These are phyloP conservation scores for Eumacrocentrus americanus DNA, from an alignment of 2,888 invertebrate species.

Conservation along the genomic window DNA sequence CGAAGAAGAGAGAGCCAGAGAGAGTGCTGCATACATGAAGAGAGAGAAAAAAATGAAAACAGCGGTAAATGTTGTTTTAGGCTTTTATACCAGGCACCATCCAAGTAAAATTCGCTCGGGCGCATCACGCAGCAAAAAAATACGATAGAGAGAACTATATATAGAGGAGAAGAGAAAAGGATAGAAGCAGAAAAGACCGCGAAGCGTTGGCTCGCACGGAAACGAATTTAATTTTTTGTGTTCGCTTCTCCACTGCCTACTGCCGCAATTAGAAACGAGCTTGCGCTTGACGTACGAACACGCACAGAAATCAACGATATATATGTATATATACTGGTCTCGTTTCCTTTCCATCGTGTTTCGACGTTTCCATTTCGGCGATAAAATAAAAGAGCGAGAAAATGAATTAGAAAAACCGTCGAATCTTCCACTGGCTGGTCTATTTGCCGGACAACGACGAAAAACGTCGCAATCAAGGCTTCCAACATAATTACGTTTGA, in stretches of 20 bases:
- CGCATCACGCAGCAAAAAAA: constrained; percentile 21
- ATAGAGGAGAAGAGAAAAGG: constrained; percentile 7
- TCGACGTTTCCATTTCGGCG: constrained; percentile 26
- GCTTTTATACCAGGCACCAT: constrained; percentile 40
- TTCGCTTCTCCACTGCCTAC: constrained; percentile 27
- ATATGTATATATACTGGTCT: constrained; percentile 12
- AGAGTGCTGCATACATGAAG: constrained; percentile 18
- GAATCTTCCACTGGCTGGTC: neutral
- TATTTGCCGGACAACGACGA: neutral
- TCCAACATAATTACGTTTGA: neutral
- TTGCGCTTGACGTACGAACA: constrained; percentile 39
- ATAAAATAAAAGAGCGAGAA: constrained; percentile 18
- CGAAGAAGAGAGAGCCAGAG: constrained; percentile 20
- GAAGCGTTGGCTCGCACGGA: constrained; percentile 27
- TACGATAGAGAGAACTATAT: constrained; percentile 21
- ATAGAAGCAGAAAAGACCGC: constrained; percentile 19
- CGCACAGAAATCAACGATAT: constrained; percentile 37
- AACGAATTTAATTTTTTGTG: constrained; percentile 39
- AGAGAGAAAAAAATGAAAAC: constrained; percentile 23
- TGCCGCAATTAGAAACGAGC: constrained; percentile 41
- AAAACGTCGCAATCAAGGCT: neutral
- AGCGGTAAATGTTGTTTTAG: constrained; percentile 47
- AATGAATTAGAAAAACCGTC: constrained; percentile 8
- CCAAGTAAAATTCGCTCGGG: constrained; percentile 31
- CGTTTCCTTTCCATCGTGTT: constrained; percentile 26